Evolutionary conservation across 2,888 invertebrate species (phyloP).

Genomic region (Netelia inedita): DNA sequence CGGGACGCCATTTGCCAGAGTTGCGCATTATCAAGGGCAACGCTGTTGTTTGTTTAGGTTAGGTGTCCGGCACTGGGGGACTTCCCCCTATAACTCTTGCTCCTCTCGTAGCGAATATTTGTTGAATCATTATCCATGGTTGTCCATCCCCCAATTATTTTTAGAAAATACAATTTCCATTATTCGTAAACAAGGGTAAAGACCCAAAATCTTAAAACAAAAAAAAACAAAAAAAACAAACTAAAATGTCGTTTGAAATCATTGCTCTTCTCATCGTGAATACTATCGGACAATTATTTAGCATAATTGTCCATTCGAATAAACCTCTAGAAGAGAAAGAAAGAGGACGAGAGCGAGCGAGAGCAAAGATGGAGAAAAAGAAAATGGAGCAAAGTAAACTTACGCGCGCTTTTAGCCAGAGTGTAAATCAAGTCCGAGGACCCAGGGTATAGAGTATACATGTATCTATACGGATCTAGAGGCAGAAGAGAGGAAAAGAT

Average conservation of each 20-base stretch:
- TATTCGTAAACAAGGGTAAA: too few relatives aligned
- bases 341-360: background rate
- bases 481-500: constrained; percentile 58
- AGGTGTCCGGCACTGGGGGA: too few relatives aligned
- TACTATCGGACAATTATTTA: background rate
- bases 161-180: too few relatives aligned
- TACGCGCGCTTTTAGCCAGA: constrained; percentile 75
- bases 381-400: constrained; percentile 65
- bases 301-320: background rate
- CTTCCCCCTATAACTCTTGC: too few relatives aligned
- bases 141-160: too few relatives aligned
- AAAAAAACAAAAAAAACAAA: too few relatives aligned
- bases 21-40: too few relatives aligned
- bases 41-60: too few relatives aligned
- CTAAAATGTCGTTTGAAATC: background rate
- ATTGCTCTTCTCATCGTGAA: background rate
- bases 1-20: too few relatives aligned
- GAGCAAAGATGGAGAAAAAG: constrained; percentile 36
- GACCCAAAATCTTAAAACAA: too few relatives aligned
- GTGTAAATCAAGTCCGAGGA: constrained; percentile 80
- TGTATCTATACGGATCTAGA: constrained; percentile 50
- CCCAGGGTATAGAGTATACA: constrained; percentile 64
- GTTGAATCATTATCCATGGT: too few relatives aligned
- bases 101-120: too few relatives aligned
- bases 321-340: background rate